phyloP scores from a whole-genome alignment of 2,888 invertebrate genomes.

The Pseudococcus jackbeardsleyi region DNA sequence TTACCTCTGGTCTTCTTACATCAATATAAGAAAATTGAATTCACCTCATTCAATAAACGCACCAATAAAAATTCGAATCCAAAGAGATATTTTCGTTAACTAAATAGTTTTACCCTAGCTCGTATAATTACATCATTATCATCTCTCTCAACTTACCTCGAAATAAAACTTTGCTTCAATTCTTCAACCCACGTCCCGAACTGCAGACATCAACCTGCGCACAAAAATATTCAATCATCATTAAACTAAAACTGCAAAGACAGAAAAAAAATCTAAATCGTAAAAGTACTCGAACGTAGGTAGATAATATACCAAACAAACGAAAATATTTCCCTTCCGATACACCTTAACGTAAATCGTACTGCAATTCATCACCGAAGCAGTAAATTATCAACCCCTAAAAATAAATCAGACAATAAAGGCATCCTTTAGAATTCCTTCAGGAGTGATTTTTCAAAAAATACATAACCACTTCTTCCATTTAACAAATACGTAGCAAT shows the following conservation, averaged over 20 bases:
- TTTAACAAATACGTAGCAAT: neutral
- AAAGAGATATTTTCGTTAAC: too few species aligned
- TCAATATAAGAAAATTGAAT: too few species aligned
- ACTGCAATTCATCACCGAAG: neutral
- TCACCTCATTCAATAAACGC: too few species aligned
- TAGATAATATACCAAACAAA: neutral
- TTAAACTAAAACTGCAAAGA: neutral
- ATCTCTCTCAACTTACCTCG: neutral
- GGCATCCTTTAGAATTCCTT: neutral
- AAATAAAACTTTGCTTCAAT: neutral
- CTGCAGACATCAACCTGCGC: neutral
- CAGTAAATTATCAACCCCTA: neutral
- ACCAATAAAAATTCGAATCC: too few species aligned
- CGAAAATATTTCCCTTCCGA: neutral
- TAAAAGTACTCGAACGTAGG: neutral
- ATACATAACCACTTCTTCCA: neutral
- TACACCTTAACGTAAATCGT: neutral
- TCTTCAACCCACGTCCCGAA: neutral
- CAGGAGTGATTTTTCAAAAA: neutral
- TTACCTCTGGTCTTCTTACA: too few species aligned
- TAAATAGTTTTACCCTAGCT: too few species aligned
- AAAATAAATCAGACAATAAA: conserved; percentile 14
- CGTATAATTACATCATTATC: too few species aligned
- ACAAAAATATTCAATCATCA: conserved; percentile 8
- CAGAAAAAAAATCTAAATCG: neutral